Evolutionary conservation across 2,113 vertebrate genomes (phyloP).

Genomic region (Phalacrocorax aristotelis): DNA sequence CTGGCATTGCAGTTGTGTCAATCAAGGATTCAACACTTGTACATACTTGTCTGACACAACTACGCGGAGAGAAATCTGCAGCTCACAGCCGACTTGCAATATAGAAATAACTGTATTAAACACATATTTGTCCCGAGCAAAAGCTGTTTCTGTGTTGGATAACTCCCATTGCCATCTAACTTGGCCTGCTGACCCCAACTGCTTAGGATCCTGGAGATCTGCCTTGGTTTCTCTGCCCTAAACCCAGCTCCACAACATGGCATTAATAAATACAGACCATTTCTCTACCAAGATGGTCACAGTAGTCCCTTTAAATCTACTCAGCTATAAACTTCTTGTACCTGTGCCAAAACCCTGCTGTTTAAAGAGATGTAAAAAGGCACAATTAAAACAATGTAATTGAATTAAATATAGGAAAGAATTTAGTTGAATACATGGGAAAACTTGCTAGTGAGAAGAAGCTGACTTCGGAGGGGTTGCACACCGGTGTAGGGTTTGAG

Average conservation of each 20-base stretch:
- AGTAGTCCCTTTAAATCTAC: background rate
- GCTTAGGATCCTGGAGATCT: background rate
- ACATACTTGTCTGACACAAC: background rate
- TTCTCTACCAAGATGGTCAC: background rate
- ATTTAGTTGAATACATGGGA: background rate
- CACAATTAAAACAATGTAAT: background rate
- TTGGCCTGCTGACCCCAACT: background rate
- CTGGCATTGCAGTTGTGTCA: background rate
- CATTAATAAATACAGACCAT: background rate
- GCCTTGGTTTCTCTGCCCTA: background rate
- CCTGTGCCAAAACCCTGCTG: background rate
- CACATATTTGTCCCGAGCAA: background rate
- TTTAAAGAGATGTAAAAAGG: background rate
- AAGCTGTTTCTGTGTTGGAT: background rate
- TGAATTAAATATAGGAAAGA: conserved; percentile 11
- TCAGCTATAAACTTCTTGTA: background rate
- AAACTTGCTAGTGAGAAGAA: background rate
- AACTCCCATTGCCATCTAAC: background rate
- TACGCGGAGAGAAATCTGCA: background rate
- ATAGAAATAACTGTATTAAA: background rate
- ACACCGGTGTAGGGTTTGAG: background rate
- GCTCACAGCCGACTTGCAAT: background rate
- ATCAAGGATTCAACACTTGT: background rate
- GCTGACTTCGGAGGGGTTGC: background rate
- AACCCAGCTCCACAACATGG: background rate